Base-by-base conservation (phyloP, 2,113 vertebrate genomes). In the Scomber colias region DNA sequence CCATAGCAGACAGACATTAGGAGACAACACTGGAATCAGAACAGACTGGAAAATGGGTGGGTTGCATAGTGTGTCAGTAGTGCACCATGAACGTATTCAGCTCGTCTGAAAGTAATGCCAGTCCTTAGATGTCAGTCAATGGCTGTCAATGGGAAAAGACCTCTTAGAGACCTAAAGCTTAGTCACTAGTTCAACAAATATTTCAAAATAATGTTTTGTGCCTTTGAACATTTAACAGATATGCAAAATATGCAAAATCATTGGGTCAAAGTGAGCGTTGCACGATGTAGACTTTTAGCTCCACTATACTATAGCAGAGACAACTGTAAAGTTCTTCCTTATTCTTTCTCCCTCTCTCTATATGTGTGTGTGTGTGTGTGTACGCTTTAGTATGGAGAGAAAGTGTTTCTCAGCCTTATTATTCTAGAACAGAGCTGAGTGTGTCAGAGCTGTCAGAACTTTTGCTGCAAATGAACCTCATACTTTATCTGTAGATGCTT, bases 391-490 rank as follows among this genome's bases (percentile, higher is more conserved):
- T 51, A 56, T 73, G 48, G 54, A 63, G 12, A 69, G 63, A 75
- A 71, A 71, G 59, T 67, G 63, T 64, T 84, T 68, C 77, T 68
- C 66, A 31, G 78, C 49, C 86, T 87, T 89, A 91, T 92, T 92
- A 89, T 87, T 82, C 72, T 11, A 53, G 54, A 85, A 87, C 82
- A 90, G 88, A 87, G 86, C 77, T 31, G 70, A 85, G n/a, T 74
- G 55, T 88, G 85, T 84, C 86, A 83, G 77, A 76, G 60, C 87
- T 90, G 86, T 91, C 89, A 81, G 81, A 84, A 76, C 66, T 46
- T 54, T 63, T 2, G 66, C 76, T 87, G 82, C 86, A 90, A 90
- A 92, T 92, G 86, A 92, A 92, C 77, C 78, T 88, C 86, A 75
- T 60, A 71, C 85, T 56, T 70, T 76, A 65, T 83, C 78, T 77